Evolutionary conservation across 2,113 vertebrate genomes (phyloP), one percentile per base, ranked within the genome.

Genomic region (Baryphthengus martii): DNA sequence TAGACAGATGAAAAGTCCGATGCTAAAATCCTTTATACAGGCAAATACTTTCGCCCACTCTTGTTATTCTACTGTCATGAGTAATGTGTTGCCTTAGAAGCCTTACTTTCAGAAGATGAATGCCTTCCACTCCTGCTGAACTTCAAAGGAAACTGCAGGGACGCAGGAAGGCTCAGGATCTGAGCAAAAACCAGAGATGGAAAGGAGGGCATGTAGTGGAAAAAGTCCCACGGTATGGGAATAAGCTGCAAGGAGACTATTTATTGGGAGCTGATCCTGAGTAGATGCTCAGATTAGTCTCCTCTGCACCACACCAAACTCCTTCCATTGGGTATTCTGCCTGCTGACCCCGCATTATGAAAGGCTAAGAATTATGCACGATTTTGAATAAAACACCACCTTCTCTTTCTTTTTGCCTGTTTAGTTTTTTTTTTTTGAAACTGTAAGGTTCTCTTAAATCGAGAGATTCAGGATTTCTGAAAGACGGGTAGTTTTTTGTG

Each of bases 251-350:
- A 25, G 16, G 37, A 8, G 25, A n/a, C 10, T 44, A 2, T 18
- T 70, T 20, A n/a, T 4, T 8, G 10, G 50, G 61, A 67, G 35
- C 13, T n/a, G 50, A 71, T 31, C 29, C 70, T 0, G 8, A 87
- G 73, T 5, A 58, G 37, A 52, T 33, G 7, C n/a, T 55, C 23
- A 17, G 45, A 49, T 17, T 0, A 1, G 17, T 14, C 11, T 55
- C 66, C 35, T 44, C 9, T 1, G 42, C 19, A 40, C 20, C 29
- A 29, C 3, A 1, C 35, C 4, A 11, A 83, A 11, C 18, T 29
- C 37, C 24, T 3, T 61, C 24, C 33, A 10, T 1, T 1, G 2
- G 33, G 5, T 9, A 33, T 2, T 3, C 10, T 31, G 7, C 35
- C 19, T 47, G 53, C 31, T 55, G 16, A 53, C 5, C 9, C 11